Base-by-base conservation (phyloP, 1,140 invertebrate species). In the Brachionus asplanchnoidis region DNA sequence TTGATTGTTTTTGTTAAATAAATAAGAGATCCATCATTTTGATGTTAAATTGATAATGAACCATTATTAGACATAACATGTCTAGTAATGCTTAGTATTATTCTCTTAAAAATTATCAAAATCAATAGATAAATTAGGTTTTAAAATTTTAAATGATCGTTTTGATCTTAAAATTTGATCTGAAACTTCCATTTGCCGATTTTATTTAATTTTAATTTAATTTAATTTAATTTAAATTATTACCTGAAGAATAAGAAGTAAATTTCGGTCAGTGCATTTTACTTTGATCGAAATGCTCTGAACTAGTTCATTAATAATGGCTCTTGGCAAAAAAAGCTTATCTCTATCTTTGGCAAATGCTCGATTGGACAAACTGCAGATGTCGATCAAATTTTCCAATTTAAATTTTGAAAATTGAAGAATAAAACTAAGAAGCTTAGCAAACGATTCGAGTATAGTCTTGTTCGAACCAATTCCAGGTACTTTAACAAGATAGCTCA, bases 231-330 rank as follows among this genome's bases (percentile, higher is more conserved):
- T n/a, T 20, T 85, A 77, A 32, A n/a, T 84, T 53, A 86, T 87
- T 89, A 94, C 93, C 87, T 96, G 95, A 28, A 99, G 93, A 0
- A 99, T 91, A 87, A 97, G 92, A 6, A 99, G 91, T 68, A 98
- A 93, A 90, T 99, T 99, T 14, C 94, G 93, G 89, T 99, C 97
- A 0, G 96, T 96, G 86, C 98, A 93, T 11, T 93, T 93, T 6
- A 93, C 93, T 91, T 98, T 98, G 88, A 98, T 97, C 89, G 97
- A 96, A 36, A 99, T 91, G 0, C 95, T 95, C 88, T 97, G 95
- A 32, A 98, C 93, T 77, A 99, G 91, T 90, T 99, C 97, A 88
- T 94, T 95, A 14, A 98, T 94, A 40, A 97, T 93, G 85, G 95
- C 94, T 73, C 97, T 91, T 20, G 95, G 95, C 36, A 99, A 91